Evolutionary conservation across 2,797 vertebrate species (phyloP).

Genomic region (Amazona finschi): DNA sequence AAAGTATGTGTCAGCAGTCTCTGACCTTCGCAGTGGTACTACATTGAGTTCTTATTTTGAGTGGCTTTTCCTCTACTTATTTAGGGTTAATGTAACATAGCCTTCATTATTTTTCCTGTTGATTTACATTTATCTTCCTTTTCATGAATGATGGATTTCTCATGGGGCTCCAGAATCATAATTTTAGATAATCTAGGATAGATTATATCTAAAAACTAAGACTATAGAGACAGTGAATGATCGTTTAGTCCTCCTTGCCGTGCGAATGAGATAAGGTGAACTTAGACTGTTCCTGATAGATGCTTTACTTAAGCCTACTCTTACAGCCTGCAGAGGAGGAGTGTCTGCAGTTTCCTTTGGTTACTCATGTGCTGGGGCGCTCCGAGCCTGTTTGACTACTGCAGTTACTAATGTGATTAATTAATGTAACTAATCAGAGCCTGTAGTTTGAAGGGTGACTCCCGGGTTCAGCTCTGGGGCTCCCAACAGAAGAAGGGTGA

Average conservation of each 20-base stretch:
- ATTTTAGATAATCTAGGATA: not conserved
- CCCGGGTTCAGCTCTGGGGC: not conserved
- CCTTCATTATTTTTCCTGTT: not conserved
- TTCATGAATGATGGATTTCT: not conserved
- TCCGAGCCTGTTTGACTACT: fast-evolving
- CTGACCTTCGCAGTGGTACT: not conserved
- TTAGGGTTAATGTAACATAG: not conserved
- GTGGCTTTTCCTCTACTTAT: not conserved
- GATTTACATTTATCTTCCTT: not conserved
- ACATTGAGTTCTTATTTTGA: not conserved
- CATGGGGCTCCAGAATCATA: not conserved
- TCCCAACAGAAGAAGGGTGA: not conserved
- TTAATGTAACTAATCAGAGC: not conserved
- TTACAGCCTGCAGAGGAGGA: not conserved
- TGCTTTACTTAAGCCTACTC: not conserved
- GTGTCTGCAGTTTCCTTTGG: not conserved
- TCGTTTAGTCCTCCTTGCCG: not conserved
- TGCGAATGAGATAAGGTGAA: not conserved
- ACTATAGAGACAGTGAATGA: not conserved
- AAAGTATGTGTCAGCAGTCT: not conserved
- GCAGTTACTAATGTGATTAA: not conserved
- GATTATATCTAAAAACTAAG: not conserved
- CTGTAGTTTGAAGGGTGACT: not conserved
- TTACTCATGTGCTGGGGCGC: not conserved
- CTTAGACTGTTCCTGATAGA: not conserved